Base-by-base conservation (phyloP, 2,797 vertebrate species). In the Tenualosa thibaudeaui region DNA sequence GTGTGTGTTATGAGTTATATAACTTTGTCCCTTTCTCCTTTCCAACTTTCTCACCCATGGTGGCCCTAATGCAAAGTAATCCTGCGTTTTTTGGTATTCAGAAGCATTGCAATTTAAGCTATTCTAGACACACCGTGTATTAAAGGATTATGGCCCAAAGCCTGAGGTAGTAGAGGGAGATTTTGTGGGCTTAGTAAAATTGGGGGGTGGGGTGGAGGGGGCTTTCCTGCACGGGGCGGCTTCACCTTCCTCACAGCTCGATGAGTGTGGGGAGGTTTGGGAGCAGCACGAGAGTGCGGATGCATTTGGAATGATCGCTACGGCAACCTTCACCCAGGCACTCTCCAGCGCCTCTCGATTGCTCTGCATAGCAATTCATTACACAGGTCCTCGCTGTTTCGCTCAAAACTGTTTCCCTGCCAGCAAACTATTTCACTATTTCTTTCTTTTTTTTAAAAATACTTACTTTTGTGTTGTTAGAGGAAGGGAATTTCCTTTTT, bases 91-190 rank as follows among this genome's bases (percentile, higher is more conserved):
- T 91, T 87, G 84, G 88, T 89, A 88, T 92, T 92, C 88, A 89
- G 83, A 89, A 89, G 87, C 94, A 93, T 92, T 94, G 89, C 91
- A 93, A 90, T 94, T 93, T 89, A 91, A 93, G 89, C 89, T 90
- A 87, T 94, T 94, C 88, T 92, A 89, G 90, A 93, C 92, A 91
- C 91, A 92, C 90, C 82, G 50, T 89, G 93, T 94, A 94, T 94
- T 93, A 93, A 92, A 89, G 93, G 92, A 94, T 95, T 95, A 94
- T 12, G 88, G 86, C 89, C 90, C 90, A 91, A 91, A 94, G 91
- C 88, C 91, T 90, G 89, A 93, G 92, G 91, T 91, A 91, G 90
- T 84, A 89, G 90, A 86, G 81, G 88, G 71, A 91, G 90, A 90
- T 91, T 93, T 91, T 89, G 88, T 86, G 90, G 91, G 91, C 89